These are phyloP conservation scores for Cyprinodon diabolis DNA, from an alignment of 2,797 vertebrate genomes.

Conservation along the genomic window DNA sequence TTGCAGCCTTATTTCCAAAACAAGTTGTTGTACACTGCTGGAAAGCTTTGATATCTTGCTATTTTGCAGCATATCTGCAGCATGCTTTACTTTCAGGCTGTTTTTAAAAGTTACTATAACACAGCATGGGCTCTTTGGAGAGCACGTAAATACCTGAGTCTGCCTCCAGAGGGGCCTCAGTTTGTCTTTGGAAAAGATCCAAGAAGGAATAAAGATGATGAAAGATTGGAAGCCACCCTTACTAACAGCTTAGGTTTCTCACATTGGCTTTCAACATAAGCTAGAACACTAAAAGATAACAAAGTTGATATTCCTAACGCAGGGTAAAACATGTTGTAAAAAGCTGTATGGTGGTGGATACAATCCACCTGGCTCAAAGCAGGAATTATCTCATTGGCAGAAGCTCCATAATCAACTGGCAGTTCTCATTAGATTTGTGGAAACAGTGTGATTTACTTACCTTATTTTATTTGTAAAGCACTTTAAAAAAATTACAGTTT, in stretches of 20 bases:
- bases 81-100: conserved; percentile 2
- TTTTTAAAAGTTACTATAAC: conserved; percentile 12
- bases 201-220: conserved; percentile 14
- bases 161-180: neutral
- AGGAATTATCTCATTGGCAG: neutral
- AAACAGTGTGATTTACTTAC: neutral
- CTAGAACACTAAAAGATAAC: neutral
- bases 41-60: conserved; percentile 31
- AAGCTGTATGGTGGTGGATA: neutral
- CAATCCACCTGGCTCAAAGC: neutral
- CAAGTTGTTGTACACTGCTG: conserved; percentile 11
- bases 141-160: conserved; percentile 8
- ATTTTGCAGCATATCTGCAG: conserved; percentile 12
- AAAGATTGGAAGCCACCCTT: conserved; percentile 8
- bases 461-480: no score
- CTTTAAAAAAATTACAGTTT: no score
- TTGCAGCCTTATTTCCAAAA: conserved; percentile 29
- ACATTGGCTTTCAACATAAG: neutral
- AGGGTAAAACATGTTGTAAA: neutral
- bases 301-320: neutral
- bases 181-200: conserved; percentile 14
- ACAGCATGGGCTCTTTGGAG: neutral
- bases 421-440: neutral
- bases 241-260: neutral
- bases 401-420: neutral